phyloP scores from a whole-genome alignment of 2,113 vertebrate genomes.

The Cyprinodon brontotheroides region DNA sequence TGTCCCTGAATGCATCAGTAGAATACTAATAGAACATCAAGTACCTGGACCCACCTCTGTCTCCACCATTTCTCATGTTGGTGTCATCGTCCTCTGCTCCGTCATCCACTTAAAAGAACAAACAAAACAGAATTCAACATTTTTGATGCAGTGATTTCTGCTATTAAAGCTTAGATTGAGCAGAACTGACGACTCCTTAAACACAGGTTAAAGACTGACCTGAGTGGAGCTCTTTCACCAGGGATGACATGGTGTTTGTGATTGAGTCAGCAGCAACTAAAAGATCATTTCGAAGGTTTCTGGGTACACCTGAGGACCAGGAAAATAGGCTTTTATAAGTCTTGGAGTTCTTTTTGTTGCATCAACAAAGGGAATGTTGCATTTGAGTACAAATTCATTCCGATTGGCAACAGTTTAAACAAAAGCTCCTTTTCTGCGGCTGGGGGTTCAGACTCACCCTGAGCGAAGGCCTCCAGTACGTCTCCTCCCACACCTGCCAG shows the following conservation, averaged over 20 bases:
- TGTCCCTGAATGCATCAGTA: background rate
- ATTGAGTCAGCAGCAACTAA: slow-evolving; percentile 95
- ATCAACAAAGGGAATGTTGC: background rate
- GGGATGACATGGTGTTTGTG: slow-evolving; percentile 95
- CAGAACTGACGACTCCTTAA: background rate
- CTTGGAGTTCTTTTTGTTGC: background rate
- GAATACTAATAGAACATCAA: background rate
- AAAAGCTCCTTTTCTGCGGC: background rate
- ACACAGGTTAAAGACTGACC: slow-evolving; percentile 72
- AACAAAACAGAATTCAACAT: slow-evolving; percentile 17
- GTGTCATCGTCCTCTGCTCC: slow-evolving; percentile 85
- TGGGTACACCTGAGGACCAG: slow-evolving; percentile 83
- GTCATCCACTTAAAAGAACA: slow-evolving; percentile 83
- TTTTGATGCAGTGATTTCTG: background rate
- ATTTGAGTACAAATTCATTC: no score
- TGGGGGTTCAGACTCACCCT: slow-evolving; percentile 78
- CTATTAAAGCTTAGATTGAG: background rate
- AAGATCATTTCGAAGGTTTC: slow-evolving; percentile 93
- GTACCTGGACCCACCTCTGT: slow-evolving; percentile 80
- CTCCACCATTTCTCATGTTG: slow-evolving; percentile 89
- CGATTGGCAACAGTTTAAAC: background rate
- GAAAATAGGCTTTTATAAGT: background rate
- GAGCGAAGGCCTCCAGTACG: slow-evolving; percentile 88
- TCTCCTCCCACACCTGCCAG: slow-evolving; percentile 86
- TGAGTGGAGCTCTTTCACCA: slow-evolving; percentile 96